Base-by-base conservation (phyloP, 1,140 invertebrate genomes). In the Hirudo medicinalis region DNA sequence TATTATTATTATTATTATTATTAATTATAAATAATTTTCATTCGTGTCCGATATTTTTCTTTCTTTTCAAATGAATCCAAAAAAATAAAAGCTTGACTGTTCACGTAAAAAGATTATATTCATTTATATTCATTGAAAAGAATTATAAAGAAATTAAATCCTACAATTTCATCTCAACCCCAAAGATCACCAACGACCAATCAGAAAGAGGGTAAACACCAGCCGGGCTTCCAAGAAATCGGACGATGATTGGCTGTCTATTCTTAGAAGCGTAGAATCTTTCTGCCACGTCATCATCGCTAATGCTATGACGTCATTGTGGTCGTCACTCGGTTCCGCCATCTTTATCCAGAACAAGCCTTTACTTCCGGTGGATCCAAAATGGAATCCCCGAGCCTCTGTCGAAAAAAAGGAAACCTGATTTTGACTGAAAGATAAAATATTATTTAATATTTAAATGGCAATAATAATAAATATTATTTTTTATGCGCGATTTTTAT, bases 271-370 rank as follows among this genome's bases (percentile, higher is more conserved):
- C 1, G 76, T 72, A 11, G 77, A 78, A 74, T 80, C 74, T 29
- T 72, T 29, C 70, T 76, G 53, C 76, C 74, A 63, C 73, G 79
- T 80, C 77, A 78, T 79, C 32, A 80, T 76, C 17, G 78, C 79
- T 70, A 80, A 76, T 3, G 78, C 76, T 9, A 80, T 73, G 36
- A 76, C 71, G 67, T 80, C 78, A n/a, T 25, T 49, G 25, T 66
- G 71, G 8, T 72, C 73, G 66, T 75, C 66, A 11, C 72, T 57
- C 36, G 73, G 72, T 15, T 32, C n/a, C 11, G 76, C 74, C 63
- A 74, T 76, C 22, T 71, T 75, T 72, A 77, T 78, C 3, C 76
- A 69, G 19, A 79, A 49, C 20, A 79, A 71, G 1, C 78, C 78
- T 22, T 72, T 60, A 15, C 57, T 27, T 25, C 73, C 70, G 19